A percentile compares a stretch with the other conserved stretches of the same genome.
Evolutionary conservation across 2,888 invertebrate genomes (phyloP).

Genomic region (Harpalus rubripes): DNA sequence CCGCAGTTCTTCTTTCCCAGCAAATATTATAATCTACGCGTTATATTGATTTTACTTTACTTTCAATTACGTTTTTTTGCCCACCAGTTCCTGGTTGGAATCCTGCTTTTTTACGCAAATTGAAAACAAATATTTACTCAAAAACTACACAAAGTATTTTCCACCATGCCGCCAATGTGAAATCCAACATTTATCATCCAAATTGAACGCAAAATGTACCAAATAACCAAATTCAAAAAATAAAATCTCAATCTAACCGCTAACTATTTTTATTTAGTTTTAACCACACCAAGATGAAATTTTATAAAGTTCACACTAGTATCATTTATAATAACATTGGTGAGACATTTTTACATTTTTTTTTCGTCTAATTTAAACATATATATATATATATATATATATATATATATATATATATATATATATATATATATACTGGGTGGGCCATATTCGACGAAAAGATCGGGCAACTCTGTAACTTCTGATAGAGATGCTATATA

Average conservation of each 20-base stretch:
- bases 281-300: not conserved
- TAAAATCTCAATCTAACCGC: not conserved
- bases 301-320: not conserved
- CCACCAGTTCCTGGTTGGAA: conserved; percentile 34
- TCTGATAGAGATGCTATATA: too few relatives aligned
- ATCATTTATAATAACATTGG: too few relatives aligned
- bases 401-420: too few relatives aligned
- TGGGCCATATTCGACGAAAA: too few relatives aligned
- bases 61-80: conserved; percentile 48
- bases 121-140: conserved; percentile 54
- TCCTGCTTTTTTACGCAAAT: conserved; percentile 54
- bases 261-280: not conserved
- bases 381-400: too few relatives aligned
- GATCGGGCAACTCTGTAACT: too few relatives aligned
- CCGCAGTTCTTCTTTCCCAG: conserved; percentile 24
- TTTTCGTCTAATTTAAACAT: too few relatives aligned
- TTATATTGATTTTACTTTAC: conserved; percentile 52
- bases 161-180: not conserved
- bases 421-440: too few relatives aligned
- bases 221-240: conserved; percentile 13
- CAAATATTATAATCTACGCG: conserved; percentile 48
- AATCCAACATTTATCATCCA: conserved; percentile 25
- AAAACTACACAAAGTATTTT: conserved; percentile 55
- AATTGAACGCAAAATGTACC: conserved; percentile 37
- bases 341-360: too few relatives aligned